phyloP scores from a whole-genome alignment of 30 jellyfish, hydroid and myxozoan species.

The Euphysa ruthae region DNA sequence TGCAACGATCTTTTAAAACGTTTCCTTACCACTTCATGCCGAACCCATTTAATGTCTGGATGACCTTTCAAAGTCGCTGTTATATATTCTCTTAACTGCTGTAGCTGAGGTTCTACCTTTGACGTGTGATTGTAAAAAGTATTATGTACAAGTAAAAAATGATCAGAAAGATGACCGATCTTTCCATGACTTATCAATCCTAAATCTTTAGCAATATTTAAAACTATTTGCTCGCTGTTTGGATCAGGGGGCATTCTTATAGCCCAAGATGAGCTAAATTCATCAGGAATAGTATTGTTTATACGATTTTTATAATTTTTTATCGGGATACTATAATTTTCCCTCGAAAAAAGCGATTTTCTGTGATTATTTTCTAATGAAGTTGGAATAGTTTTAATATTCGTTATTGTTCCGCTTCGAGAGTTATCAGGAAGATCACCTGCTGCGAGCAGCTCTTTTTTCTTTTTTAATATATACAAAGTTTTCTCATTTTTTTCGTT shows the following conservation, averaged over 20 bases:
- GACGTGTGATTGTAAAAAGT: constrained; percentile 43
- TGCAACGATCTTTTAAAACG: constrained; percentile 73
- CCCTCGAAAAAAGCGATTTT: constrained; percentile 6
- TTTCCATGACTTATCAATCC: constrained; percentile 73
- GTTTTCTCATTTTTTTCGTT: too few relatives aligned
- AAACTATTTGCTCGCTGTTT: constrained; percentile 18
- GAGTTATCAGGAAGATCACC: constrained; percentile 13
- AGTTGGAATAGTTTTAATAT: neutral
- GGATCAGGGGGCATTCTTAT: constrained; percentile 28
- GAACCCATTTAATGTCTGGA: constrained; percentile 80
- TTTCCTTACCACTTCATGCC: constrained; percentile 58
- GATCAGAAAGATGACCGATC: constrained; percentile 90
- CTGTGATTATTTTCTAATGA: neutral
- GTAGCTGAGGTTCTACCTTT: neutral
- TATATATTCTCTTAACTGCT: constrained; percentile 22
- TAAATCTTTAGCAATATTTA: constrained; percentile 49
- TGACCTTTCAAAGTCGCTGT: constrained; percentile 34
- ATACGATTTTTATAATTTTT: too few relatives aligned
- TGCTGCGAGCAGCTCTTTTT: neutral
- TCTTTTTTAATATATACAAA: too few relatives aligned
- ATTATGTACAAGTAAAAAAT: constrained; percentile 68
- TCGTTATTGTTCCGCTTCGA: constrained; percentile 26
- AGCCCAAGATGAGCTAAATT: constrained; percentile 75
- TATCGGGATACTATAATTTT: neutral
- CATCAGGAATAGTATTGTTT: too few relatives aligned